phyloP scores from a whole-genome alignment of 2,888 invertebrate species.

The Pardosa pseudoannulata region DNA sequence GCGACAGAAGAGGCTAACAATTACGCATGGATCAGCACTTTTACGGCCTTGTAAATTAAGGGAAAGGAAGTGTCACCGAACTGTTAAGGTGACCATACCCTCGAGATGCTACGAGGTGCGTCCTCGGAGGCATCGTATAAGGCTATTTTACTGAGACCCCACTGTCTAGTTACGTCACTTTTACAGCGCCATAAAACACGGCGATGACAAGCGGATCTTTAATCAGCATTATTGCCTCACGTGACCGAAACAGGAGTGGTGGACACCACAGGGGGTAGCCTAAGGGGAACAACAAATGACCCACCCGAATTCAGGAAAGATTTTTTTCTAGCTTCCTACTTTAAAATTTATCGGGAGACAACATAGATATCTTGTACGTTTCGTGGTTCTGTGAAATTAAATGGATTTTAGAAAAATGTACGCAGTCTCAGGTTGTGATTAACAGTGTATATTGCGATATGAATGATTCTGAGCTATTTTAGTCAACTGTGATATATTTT shows the following conservation, averaged over 20 bases:
- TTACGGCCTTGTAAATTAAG: constrained; percentile 27
- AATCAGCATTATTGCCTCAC: constrained; percentile 65
- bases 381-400: no score
- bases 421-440: no score
- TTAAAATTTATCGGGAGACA: background rate
- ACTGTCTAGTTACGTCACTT: constrained; percentile 60
- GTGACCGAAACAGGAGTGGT: constrained; percentile 45
- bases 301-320: background rate
- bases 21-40: background rate
- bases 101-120: constrained; percentile 52
- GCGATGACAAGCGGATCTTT: constrained; percentile 46
- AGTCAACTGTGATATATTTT: no score
- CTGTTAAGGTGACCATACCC: constrained; percentile 14
- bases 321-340: background rate
- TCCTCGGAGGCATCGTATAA: constrained; percentile 3
- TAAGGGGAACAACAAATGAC: background rate
- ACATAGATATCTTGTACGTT: no score
- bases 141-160: constrained; percentile 26
- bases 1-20: background rate
- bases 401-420: no score
- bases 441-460: no score
- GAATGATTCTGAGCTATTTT: no score
- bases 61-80: background rate
- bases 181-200: constrained; percentile 67
- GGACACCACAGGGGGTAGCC: background rate